These are phyloP conservation scores for Xestia sexstrigata DNA, from an alignment of 2,888 invertebrate genomes.

Conservation along the genomic window DNA sequence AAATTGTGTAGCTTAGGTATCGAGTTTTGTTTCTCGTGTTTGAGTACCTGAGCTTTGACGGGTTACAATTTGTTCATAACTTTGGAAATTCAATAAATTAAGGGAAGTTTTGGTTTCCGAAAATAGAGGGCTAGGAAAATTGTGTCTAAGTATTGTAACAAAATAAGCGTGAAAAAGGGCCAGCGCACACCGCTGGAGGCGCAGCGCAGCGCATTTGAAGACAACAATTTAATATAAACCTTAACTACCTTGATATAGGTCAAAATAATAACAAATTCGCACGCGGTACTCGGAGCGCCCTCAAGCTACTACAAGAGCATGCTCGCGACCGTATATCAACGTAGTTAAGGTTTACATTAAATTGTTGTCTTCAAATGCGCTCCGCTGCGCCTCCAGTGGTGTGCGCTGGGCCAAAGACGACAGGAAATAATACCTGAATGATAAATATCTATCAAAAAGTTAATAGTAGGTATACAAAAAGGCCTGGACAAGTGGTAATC, in stretches of 20 bases:
- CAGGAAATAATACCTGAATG: neutral
- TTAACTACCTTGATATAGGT: too few species aligned
- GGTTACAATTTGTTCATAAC: slow-evolving; percentile 36
- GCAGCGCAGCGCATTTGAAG: too few species aligned
- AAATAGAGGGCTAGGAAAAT: neutral
- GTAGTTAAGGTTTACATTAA: too few species aligned
- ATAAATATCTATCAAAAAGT: neutral
- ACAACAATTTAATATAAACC: too few species aligned
- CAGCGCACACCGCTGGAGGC: too few species aligned
- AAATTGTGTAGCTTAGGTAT: slow-evolving; percentile 62
- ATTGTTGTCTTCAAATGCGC: too few species aligned
- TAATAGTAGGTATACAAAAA: neutral
- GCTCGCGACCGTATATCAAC: too few species aligned
- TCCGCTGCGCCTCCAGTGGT: too few species aligned
- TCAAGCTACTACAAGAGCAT: too few species aligned
- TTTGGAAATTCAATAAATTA: slow-evolving; percentile 34
- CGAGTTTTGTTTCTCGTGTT: slow-evolving; percentile 50
- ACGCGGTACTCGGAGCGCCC: too few species aligned
- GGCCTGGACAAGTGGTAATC: neutral
- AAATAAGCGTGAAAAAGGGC: neutral
- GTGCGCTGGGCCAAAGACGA: too few species aligned
- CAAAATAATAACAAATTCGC: too few species aligned
- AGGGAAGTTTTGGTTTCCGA: slow-evolving; percentile 1
- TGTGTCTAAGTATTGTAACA: neutral
- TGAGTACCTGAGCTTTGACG: slow-evolving; percentile 39